Base-by-base conservation (phyloP, 2,797 vertebrate genomes). In the Sebastes paucispinis region DNA sequence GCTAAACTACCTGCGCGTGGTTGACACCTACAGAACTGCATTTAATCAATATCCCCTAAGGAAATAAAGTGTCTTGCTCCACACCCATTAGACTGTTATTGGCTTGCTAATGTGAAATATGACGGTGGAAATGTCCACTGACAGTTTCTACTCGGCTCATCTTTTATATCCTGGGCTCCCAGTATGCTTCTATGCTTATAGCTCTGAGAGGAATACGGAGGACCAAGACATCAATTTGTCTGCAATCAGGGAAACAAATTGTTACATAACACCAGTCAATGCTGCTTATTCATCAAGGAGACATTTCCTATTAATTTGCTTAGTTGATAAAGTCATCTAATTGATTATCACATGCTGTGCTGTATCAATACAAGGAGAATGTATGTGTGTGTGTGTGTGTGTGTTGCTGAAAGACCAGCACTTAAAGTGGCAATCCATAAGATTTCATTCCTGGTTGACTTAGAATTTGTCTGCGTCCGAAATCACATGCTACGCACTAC, bases 281-380 rank as follows among this genome's bases (percentile, higher is more conserved):
- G 34, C 59, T 82, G 74, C 52, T 70, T 79, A 70, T 85, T 87
- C 59, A 80, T 66, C 67, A 36, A 29, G 57, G 47, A 63, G 83
- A 69, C 66, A 39, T 69, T 36, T 75, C 43, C 25, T 20, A 63
- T 75, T 69, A 27, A 58, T 81, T 81, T 78, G 62, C 75, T 68
- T 2, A 20, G 67, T 75, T 54, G 57, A 50, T 72, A 73, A 72
- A 73, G 73, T 65, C 22, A 47, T 77, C 52, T 5, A 63, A 83
- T 88, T 81, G 82, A 87, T 80, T 43, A 27, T 75, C 6, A 8
- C 52, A 29, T n/a, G 18, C 69, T 75, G 27, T 34, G 66, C 52
- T 60, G 24, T 69, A 39, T 63, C 64, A 52, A n/a, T 70, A 36
- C 24, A 55, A 59, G 22, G 8, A 10, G 5, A 13, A 5, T 36